These are phyloP conservation scores for Nyctereutes procyonoides DNA, from an alignment of 2,113 vertebrate species.

Conservation along the genomic window DNA sequence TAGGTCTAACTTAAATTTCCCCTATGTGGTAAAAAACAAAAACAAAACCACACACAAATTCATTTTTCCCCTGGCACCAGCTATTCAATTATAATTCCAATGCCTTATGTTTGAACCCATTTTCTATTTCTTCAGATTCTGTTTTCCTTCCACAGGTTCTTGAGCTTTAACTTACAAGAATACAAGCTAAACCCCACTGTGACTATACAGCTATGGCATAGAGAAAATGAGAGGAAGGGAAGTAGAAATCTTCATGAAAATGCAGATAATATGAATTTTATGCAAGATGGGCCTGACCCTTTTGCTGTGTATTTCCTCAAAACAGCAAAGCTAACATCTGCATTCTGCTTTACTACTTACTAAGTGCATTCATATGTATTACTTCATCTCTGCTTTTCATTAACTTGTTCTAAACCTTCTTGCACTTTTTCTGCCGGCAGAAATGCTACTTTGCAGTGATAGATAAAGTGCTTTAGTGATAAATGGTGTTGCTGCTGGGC, in stretches of 20 bases:
- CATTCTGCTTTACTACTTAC: background rate
- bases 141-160: background rate
- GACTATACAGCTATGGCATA: background rate
- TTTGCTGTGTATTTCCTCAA: background rate
- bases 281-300: too few relatives aligned
- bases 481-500: background rate
- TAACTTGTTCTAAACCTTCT: background rate
- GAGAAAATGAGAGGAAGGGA: background rate
- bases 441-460: background rate
- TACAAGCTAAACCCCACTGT: background rate
- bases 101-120: background rate
- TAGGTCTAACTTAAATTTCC: background rate
- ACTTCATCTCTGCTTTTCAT: background rate
- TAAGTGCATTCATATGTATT: background rate
- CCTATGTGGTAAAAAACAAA: background rate
- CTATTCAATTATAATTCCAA: background rate
- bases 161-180: background rate
- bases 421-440: background rate
- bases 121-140: conserved; percentile 17
- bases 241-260: background rate
- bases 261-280: background rate
- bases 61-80: background rate
- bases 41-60: background rate
- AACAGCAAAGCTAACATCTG: background rate
- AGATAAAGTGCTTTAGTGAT: background rate